Evolutionary conservation across 2,797 vertebrate genomes (phyloP).

Genomic region (Anguilla megastoma): DNA sequence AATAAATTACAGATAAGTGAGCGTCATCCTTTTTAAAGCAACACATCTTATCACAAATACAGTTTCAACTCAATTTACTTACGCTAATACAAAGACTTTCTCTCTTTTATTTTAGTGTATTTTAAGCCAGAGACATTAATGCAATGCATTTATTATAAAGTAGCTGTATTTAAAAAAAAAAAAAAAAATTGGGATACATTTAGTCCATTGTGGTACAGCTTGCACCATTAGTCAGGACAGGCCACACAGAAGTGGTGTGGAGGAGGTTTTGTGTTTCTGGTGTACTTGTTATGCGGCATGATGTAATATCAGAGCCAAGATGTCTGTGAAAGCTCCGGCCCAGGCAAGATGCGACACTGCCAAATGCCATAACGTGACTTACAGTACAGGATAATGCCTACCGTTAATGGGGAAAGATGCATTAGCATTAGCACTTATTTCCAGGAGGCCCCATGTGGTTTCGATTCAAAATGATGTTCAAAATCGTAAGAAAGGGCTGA

Average conservation of each 20-base stretch:
- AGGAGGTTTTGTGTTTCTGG: background rate
- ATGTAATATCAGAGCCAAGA: background rate
- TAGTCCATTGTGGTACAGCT: background rate
- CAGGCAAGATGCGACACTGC: background rate
- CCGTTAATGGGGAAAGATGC: background rate
- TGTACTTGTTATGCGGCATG: background rate
- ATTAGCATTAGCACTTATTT: background rate
- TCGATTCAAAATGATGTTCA: conserved; percentile 21
- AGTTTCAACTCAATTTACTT: conserved; percentile 23
- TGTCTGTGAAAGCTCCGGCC: background rate
- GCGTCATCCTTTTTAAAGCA: conserved; percentile 15
- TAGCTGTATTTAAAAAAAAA: background rate
- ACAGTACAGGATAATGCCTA: conserved; percentile 17
- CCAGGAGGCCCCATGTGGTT: background rate
- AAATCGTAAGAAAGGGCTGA: background rate
- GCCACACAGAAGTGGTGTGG: background rate
- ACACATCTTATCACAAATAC: conserved; percentile 22
- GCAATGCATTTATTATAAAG: conserved; percentile 1
- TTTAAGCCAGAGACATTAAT: background rate
- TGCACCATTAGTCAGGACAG: background rate
- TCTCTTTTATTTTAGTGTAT: conserved; percentile 7
- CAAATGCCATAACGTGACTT: background rate
- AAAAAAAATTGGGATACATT: background rate
- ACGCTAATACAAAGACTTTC: background rate
- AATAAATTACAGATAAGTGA: conserved; percentile 18